A percentile compares a stretch with the other conserved stretches of the same genome.
Evolutionary conservation across 2,113 vertebrate genomes (phyloP).

Genomic region (Tupaia chinensis): DNA sequence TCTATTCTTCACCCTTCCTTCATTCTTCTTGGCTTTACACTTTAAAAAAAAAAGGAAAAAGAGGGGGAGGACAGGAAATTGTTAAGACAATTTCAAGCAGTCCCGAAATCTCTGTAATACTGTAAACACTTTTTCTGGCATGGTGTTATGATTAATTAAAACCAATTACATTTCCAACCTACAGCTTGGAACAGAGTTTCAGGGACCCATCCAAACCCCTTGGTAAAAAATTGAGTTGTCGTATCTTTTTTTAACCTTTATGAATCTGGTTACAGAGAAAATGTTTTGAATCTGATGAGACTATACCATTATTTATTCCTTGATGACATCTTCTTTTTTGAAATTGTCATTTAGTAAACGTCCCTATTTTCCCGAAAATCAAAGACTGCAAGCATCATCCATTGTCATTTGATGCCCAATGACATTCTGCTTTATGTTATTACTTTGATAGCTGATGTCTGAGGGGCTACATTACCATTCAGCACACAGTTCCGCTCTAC

Average conservation of each 20-base stretch:
- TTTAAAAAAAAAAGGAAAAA: conserved; percentile 16
- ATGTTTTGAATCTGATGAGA: conserved; percentile 62
- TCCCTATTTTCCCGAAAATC: conserved; percentile 55
- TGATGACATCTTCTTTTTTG: conserved; percentile 44
- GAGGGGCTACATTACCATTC: conserved; percentile 72
- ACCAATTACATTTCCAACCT: conserved; percentile 7
- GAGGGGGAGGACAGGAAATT: background rate
- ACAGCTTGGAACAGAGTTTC: background rate
- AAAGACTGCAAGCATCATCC: conserved; percentile 46
- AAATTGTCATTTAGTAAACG: conserved; percentile 67
- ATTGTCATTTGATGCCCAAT: conserved; percentile 75
- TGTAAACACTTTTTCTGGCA: background rate
- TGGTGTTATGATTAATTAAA: conserved; percentile 59
- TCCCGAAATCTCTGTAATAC: background rate
- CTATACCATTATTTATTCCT: conserved; percentile 61
- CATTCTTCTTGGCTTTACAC: conserved; percentile 6
- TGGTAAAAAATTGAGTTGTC: conserved; percentile 48
- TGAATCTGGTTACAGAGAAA: conserved; percentile 47
- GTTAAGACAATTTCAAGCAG: background rate
- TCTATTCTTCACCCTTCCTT: conserved; percentile 8
- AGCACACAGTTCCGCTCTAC: conserved; percentile 72
- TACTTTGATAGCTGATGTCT: conserved; percentile 79
- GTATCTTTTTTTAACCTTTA: conserved; percentile 69
- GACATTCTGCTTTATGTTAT: conserved; percentile 85
- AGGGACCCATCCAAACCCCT: background rate